Evolutionary conservation across 2,888 invertebrate species (phyloP).

Genomic region (Chalcis sispes): DNA sequence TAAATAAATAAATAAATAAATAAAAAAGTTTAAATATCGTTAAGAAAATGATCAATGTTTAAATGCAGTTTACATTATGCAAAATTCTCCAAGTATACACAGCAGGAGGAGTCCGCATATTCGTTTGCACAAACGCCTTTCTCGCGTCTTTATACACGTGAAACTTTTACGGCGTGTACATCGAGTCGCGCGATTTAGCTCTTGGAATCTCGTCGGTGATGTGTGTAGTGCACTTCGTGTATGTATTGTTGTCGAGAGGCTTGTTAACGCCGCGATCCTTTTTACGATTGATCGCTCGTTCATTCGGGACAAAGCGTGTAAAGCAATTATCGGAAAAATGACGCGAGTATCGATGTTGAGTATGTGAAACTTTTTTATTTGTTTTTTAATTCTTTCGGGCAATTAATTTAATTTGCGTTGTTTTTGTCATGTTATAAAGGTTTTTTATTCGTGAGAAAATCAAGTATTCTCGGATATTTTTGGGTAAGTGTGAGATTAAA

Average conservation of each 20-base stretch:
- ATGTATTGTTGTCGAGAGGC: conserved; percentile 19
- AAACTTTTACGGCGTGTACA: not conserved
- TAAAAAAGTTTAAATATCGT: too few species aligned
- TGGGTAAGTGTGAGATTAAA: too few species aligned
- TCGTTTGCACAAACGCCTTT: conserved; percentile 38
- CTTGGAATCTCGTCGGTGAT: not conserved
- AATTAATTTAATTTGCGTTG: too few species aligned
- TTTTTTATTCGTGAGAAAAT: too few species aligned
- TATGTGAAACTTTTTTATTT: not conserved
- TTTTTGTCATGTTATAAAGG: too few species aligned
- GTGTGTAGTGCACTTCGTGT: not conserved
- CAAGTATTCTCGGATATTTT: too few species aligned
- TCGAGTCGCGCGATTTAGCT: too few species aligned
- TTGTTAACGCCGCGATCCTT: conserved; percentile 25
- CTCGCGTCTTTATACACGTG: conserved; percentile 20
- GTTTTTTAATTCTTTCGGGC: too few species aligned
- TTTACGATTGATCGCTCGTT: not conserved
- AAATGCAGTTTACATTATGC: too few species aligned
- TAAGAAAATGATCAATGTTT: too few species aligned
- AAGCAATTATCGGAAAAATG: too few species aligned
- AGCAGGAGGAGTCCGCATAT: not conserved
- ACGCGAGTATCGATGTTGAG: not conserved
- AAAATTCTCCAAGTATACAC: not conserved
- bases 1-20: too few species aligned
- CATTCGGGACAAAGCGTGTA: not conserved